These are phyloP conservation scores for Frankliniella intonsa DNA, from an alignment of 2,888 invertebrate genomes.

Conservation along the genomic window DNA sequence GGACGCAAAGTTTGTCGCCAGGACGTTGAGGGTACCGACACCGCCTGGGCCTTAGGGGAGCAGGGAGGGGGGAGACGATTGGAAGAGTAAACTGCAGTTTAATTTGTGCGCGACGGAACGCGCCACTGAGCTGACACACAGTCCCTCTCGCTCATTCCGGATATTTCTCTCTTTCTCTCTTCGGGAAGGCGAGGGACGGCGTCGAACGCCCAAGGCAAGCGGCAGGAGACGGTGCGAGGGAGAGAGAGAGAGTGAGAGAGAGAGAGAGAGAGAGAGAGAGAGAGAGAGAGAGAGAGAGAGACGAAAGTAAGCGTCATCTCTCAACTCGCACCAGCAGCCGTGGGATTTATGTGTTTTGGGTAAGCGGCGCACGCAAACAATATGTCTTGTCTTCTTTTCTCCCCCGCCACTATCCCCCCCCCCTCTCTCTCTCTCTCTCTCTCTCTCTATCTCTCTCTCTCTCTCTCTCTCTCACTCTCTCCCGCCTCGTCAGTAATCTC, in stretches of 20 bases:
- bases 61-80: background rate
- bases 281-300: background rate
- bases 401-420: background rate
- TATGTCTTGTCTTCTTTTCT: slow-evolving; percentile 4
- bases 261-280: background rate
- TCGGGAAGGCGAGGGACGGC: background rate
- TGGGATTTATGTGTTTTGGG: slow-evolving; percentile 18
- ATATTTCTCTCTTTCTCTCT: background rate
- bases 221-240: background rate
- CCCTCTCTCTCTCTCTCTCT: background rate
- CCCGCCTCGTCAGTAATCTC: slow-evolving; percentile 3
- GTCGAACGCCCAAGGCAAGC: background rate
- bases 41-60: background rate
- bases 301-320: background rate
- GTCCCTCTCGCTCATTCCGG: background rate
- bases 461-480: background rate
- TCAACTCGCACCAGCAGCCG: background rate
- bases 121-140: background rate
- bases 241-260: background rate
- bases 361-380: slow-evolving; percentile 5
- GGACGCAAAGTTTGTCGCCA: no score
- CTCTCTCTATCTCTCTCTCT: background rate
- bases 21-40: background rate
- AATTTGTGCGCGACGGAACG: background rate
- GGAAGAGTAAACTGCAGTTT: slow-evolving; percentile 17